Percentiles rank a stretch among this genome's conserved stretches.
Evolutionary conservation across 2,113 vertebrate species (phyloP).

Genomic region (Odocoileus hemionus): DNA sequence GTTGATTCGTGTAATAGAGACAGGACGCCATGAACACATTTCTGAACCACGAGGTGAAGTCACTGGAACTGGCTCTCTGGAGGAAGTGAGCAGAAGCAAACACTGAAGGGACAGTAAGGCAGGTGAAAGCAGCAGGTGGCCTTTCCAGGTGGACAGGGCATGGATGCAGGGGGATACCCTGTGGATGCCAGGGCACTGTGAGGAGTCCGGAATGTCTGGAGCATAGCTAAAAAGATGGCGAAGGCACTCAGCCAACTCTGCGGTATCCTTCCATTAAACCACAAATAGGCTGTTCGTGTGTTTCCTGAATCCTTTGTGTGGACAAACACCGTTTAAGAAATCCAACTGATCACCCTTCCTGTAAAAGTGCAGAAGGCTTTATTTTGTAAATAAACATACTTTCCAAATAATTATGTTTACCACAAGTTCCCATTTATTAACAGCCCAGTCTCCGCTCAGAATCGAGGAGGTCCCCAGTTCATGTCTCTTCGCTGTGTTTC

Average conservation of each 20-base stretch:
- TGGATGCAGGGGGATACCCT: background rate
- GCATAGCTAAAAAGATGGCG: fast-evolving
- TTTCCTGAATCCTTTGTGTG: background rate
- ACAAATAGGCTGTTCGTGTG: background rate
- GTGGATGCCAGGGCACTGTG: background rate
- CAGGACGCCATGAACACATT: background rate
- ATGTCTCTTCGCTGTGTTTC: background rate
- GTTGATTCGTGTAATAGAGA: background rate
- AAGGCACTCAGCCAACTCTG: background rate
- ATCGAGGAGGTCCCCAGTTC: background rate
- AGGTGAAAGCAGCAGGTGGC: background rate
- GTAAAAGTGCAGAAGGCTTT: background rate
- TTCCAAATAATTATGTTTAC: background rate
- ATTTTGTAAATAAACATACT: background rate
- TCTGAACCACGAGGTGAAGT: background rate
- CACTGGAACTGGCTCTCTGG: background rate
- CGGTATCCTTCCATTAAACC: background rate
- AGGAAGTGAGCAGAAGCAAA: background rate
- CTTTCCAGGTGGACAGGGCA: too few relatives aligned
- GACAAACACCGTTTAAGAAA: background rate
- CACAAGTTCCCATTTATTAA: background rate
- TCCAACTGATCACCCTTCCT: background rate
- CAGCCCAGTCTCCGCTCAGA: background rate
- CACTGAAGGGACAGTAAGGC: background rate
- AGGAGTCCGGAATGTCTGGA: background rate